phyloP scores from a whole-genome alignment of 1,140 invertebrate species.

The Triops longicaudatus region DNA sequence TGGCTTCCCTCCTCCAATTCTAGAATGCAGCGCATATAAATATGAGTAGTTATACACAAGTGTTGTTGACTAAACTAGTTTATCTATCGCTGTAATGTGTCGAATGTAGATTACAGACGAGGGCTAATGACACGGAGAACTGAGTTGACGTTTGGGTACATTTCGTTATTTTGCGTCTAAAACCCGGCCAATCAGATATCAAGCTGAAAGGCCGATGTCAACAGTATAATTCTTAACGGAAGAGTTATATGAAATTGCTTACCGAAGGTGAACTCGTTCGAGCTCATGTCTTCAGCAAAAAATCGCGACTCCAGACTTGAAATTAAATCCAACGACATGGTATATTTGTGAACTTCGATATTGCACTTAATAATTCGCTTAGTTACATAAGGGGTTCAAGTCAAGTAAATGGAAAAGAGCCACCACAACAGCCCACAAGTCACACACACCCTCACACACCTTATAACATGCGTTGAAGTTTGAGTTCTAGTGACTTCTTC shows the following conservation, averaged over 20 bases:
- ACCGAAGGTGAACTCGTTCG: conserved; percentile 24
- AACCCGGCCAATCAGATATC: no score
- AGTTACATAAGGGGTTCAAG: neutral
- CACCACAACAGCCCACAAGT: neutral
- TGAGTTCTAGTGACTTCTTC: neutral
- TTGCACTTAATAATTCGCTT: neutral
- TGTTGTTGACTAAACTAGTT: no score
- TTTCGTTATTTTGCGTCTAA: no score
- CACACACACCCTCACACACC: neutral
- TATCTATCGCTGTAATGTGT: no score
- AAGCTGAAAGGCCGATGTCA: neutral
- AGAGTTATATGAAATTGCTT: conserved; percentile 2
- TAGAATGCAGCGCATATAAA: no score
- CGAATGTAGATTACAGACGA: no score
- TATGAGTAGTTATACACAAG: no score
- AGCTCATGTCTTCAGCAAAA: conserved; percentile 27
- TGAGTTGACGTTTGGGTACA: no score
- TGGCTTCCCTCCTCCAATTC: no score
- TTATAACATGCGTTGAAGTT: neutral
- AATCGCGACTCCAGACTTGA: conserved; percentile 27
- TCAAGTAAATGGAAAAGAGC: neutral
- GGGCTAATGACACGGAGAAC: no score
- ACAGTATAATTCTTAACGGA: neutral
- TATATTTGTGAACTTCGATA: neutral
- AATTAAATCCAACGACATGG: conserved; percentile 27